Conservation (phyloP, 2,888 invertebrate genomes). For the Drosophila villosipedis region DNA sequence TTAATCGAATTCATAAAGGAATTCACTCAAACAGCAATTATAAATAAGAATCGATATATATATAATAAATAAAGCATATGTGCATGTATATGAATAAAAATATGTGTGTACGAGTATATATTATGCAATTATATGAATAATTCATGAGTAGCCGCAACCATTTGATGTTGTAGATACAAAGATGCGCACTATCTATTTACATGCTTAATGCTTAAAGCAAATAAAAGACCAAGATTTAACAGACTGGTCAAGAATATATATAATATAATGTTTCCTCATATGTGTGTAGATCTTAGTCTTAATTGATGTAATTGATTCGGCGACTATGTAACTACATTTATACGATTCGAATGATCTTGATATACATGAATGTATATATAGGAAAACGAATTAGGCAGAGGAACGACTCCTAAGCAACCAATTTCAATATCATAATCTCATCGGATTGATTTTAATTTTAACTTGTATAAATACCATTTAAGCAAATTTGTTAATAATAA, state of each 20-base stretch:
- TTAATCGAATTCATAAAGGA: neutral
- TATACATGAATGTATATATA: neutral
- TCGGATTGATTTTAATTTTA: neutral
- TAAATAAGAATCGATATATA: neutral
- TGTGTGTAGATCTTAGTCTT: neutral
- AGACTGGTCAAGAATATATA: neutral
- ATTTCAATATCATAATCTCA: neutral
- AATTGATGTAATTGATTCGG: neutral
- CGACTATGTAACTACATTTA: neutral
- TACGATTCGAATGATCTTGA: neutral
- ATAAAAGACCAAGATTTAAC: neutral
- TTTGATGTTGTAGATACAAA: neutral
- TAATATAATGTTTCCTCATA: too few species aligned
- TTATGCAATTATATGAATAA: slow-evolving; percentile 23
- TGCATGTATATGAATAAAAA: neutral
- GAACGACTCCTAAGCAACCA: neutral
- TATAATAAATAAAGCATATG: neutral
- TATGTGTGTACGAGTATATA: neutral
- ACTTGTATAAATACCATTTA: neutral
- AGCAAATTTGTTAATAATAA: neutral
- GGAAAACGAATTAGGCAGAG: neutral
- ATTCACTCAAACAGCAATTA: neutral
- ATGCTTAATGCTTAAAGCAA: neutral
- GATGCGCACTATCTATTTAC: neutral
- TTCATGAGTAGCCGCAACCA: slow-evolving; percentile 12